Evolutionary conservation across 1,140 invertebrate genomes (phyloP), one percentile per base, ranked within the genome.

Genomic region (Episyrphus balteatus): DNA sequence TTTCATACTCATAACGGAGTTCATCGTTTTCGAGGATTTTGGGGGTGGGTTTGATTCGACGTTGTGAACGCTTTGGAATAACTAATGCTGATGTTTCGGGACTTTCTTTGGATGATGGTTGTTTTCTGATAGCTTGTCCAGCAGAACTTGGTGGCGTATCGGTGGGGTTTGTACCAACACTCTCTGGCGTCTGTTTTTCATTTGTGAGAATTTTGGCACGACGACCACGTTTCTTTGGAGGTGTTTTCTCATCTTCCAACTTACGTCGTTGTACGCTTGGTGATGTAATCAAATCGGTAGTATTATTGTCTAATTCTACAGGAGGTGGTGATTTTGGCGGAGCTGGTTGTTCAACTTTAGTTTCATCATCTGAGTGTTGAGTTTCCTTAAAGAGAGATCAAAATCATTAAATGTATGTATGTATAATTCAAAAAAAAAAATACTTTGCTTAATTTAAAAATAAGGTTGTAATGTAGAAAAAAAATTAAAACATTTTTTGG

Each of bases 1-100:
- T 71, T 49, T 77, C 75, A 14, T 75, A 63, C 37, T 75, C 74
- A 37, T 75, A 72, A 45, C 74, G 66, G 44, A 77, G 53, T 49
- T 76, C 75, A 54, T 75, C 71, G 53, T 77, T 77, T 13, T 71
- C 74, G 5, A 77, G 55, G 13, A 76, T 69, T 57, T 77, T 77
- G 5, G 74, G 64, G 14, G 74, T 77, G 10, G 75, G 74, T 46
- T 78, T 78, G 14, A 76, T 76, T 41, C 74, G 66, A 5, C 76
- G 61, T 18, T 73, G 72, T 3, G 68, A 67, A 7, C 66, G 65
- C 40, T 68, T 67, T 1, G 62, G 59, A 37, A 64, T 43, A 17
- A 58, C 53, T 5, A 54, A 13, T 8, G 39, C 8, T 2, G 50
- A 26, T 26, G 49, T 2, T 32, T 21, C n/a, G 32, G 21, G n/a